Percentiles rank a stretch among this genome's conserved stretches.
phyloP scores from a whole-genome alignment of 2,888 invertebrate species.

The Eupeodes latifasciatus region DNA sequence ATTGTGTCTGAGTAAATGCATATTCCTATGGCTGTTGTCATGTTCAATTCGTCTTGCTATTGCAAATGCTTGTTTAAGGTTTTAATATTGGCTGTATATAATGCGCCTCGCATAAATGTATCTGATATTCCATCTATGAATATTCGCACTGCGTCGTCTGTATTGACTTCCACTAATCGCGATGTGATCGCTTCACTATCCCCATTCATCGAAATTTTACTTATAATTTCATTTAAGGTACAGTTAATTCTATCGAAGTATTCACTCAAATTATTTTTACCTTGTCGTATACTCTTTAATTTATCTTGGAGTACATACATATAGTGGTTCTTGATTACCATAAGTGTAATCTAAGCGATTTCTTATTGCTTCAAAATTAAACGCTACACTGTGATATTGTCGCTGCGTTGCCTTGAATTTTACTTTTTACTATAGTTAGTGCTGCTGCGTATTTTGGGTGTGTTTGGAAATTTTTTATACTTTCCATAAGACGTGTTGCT shows the following conservation, averaged over 20 bases:
- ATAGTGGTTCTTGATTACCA: conserved; percentile 4
- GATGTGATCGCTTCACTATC: not conserved
- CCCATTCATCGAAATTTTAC: conserved; percentile 6
- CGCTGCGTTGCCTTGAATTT: conserved; percentile 2
- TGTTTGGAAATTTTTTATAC: not conserved
- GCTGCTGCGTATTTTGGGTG: not conserved
- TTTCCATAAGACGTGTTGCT: not conserved
- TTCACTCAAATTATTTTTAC: not conserved
- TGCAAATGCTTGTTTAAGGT: not conserved
- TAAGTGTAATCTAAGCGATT: conserved; percentile 5
- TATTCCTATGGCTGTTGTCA: not conserved
- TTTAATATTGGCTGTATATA: not conserved
- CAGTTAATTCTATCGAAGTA: conserved; percentile 1
- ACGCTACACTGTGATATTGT: not conserved
- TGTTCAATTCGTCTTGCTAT: conserved; percentile 10
- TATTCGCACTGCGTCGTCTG: not conserved
- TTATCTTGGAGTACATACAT: not conserved
- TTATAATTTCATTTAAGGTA: conserved; percentile 2
- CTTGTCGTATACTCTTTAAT: not conserved
- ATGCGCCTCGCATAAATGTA: not conserved
- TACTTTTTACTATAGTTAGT: not conserved
- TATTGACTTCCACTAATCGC: not conserved
- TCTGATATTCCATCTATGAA: not conserved
- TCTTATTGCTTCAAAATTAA: too few relatives aligned
- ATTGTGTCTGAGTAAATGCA: not conserved